These are phyloP conservation scores for Dryobotodes eremita DNA, from an alignment of 2,888 invertebrate genomes.

Conservation along the genomic window DNA sequence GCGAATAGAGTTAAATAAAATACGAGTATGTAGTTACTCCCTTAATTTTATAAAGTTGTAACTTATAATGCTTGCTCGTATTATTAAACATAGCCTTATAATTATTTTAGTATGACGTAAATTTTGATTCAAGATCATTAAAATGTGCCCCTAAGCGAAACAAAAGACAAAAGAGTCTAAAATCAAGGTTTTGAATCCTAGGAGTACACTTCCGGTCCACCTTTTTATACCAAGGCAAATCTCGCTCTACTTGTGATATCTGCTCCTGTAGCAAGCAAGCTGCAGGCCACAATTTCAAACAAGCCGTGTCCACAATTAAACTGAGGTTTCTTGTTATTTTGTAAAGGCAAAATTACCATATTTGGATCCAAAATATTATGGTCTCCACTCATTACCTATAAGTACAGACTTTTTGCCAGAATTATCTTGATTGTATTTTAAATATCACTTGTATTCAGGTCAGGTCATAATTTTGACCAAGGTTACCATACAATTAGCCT, in stretches of 20 bases:
- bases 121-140: not conserved
- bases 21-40: no score
- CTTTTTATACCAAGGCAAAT: not conserved
- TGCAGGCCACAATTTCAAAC: not conserved
- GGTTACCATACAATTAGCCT: not conserved
- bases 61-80: no score
- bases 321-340: not conserved
- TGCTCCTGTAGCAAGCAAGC: not conserved
- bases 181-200: not conserved
- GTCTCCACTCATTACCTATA: constrained; percentile 2
- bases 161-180: not conserved
- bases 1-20: no score
- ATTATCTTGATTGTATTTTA: constrained; percentile 43
- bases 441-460: constrained; percentile 46
- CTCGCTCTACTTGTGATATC: not conserved
- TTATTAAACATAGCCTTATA: not conserved
- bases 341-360: constrained; percentile 6
- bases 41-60: no score
- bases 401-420: constrained; percentile 15
- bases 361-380: constrained; percentile 23
- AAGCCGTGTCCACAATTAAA: not conserved
- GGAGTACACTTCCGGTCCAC: not conserved
- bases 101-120: not conserved
- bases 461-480: no score
- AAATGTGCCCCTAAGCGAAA: not conserved